Base-by-base conservation (phyloP, 2,888 invertebrate species). In the Folsomia candida region DNA sequence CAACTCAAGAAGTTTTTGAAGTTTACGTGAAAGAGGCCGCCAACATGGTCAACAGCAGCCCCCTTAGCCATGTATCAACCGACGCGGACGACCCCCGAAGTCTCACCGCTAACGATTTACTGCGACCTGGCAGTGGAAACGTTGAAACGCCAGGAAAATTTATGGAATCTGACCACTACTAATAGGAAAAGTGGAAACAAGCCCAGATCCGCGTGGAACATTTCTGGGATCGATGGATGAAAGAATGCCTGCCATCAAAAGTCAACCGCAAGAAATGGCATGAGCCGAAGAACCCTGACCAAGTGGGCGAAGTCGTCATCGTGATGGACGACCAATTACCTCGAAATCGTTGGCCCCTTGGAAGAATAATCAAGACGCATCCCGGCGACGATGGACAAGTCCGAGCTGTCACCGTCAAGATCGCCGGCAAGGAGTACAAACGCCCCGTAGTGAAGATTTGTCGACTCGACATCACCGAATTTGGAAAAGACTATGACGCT, bases 371-470 rank as follows among this genome's bases (percentile, higher is more conserved):
- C 1, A 22, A 27, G 1, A 20, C 20, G 6, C 24, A 28, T 11
- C 27, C 62, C 2, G 62, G 29, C 14, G 37, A 27, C 28, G 62
- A 62, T 62, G 62, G 62, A 2, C 6, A 28, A 62, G 18, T 62
- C 24, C 29, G 62, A 1, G n/a, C 27, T 14, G 62, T 20, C 1
- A 27, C 25, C 4, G 29, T 62, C 51, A 51, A n/a, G n/a, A n/a
- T n/a, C n/a, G n/a, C n/a, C n/a, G n/a, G n/a, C n/a, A n/a, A n/a
- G n/a, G n/a, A n/a, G n/a, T n/a, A n/a, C n/a, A n/a, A n/a, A n/a
- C n/a, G n/a, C n/a, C n/a, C n/a, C n/a, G n/a, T n/a, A n/a, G n/a
- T n/a, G n/a, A n/a, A n/a, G n/a, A n/a, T n/a, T n/a, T n/a, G n/a
- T n/a, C n/a, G n/a, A n/a, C n/a, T n/a, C n/a, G n/a, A n/a, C n/a